Percentiles rank a stretch among this genome's conserved stretches.
Conservation (phyloP, 1,140 invertebrate genomes). For the Elysia chlorotica region DNA sequence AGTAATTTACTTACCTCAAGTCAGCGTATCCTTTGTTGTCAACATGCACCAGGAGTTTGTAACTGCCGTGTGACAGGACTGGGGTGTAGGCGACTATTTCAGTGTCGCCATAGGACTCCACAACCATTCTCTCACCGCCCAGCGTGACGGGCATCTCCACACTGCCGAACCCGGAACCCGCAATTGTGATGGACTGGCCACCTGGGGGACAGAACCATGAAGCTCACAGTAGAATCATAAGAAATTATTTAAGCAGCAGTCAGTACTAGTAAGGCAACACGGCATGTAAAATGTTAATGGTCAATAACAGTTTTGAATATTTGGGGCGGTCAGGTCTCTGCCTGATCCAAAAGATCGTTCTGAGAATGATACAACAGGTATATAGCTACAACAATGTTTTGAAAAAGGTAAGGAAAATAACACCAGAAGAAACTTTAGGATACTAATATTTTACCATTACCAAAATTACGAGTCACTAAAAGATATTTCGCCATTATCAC, state of each 20-base stretch:
- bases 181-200: constrained; percentile 35
- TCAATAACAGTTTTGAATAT: too few species aligned
- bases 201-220: too few species aligned
- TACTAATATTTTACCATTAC: too few species aligned
- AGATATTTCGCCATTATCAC: too few species aligned
- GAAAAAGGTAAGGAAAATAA: background rate
- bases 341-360: too few species aligned
- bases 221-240: too few species aligned
- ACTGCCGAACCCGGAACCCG: constrained; percentile 37
- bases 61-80: constrained; percentile 27
- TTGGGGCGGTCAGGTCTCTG: too few species aligned
- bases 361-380: background rate
- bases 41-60: constrained; percentile 23
- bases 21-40: constrained; percentile 25
- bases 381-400: background rate
- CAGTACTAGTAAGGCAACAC: too few species aligned
- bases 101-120: constrained; percentile 22
- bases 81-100: constrained; percentile 30
- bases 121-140: constrained; percentile 22
- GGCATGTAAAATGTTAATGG: too few species aligned
- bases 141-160: constrained; percentile 23
- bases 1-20: constrained; percentile 7
- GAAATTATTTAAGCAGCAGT: too few species aligned
- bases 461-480: too few species aligned
- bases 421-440: background rate